phyloP scores from a whole-genome alignment of 1,140 invertebrate species.

The Drosophila virilis region DNA sequence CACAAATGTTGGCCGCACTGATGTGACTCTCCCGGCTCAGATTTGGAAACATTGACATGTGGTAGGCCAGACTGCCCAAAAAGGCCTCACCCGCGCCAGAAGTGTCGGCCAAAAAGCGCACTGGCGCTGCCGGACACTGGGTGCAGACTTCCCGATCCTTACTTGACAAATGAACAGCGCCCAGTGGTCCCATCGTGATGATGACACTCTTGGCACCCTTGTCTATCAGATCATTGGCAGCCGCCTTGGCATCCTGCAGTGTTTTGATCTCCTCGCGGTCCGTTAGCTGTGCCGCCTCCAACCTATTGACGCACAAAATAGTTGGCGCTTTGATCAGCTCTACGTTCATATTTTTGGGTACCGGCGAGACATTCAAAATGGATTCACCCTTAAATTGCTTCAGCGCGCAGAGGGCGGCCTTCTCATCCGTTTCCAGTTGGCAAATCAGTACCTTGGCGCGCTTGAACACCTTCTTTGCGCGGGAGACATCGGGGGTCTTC shows the following conservation, averaged over 20 bases:
- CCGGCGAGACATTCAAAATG: constrained; percentile 95
- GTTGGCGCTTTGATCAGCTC: constrained; percentile 89
- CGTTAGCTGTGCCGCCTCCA: constrained; percentile 91
- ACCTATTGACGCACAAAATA: constrained; percentile 96
- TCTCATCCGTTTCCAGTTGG: constrained; percentile 93
- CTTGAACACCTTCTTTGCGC: constrained; percentile 30
- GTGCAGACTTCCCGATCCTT: constrained; percentile 81
- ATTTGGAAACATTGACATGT: constrained; percentile 87
- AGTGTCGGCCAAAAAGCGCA: constrained; percentile 90
- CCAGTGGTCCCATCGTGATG: constrained; percentile 91
- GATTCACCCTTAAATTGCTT: constrained; percentile 89
- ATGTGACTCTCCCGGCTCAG: constrained; percentile 88
- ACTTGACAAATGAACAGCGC: constrained; percentile 88
- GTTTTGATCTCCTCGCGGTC: constrained; percentile 84
- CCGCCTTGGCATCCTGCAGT: constrained; percentile 85
- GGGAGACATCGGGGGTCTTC: constrained; percentile 87
- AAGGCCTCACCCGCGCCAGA: constrained; percentile 97
- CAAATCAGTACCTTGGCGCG: constrained; percentile 87
- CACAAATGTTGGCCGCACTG: constrained; percentile 89
- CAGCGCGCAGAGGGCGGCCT: constrained; percentile 90
- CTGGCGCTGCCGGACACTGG: constrained; percentile 87
- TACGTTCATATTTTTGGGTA: constrained; percentile 86
- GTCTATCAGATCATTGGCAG: constrained; percentile 86
- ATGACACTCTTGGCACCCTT: constrained; percentile 91
- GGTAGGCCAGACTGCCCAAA: constrained; percentile 93